Conservation (phyloP, 2,113 vertebrate genomes). For the Anarrhichthys ocellatus region DNA sequence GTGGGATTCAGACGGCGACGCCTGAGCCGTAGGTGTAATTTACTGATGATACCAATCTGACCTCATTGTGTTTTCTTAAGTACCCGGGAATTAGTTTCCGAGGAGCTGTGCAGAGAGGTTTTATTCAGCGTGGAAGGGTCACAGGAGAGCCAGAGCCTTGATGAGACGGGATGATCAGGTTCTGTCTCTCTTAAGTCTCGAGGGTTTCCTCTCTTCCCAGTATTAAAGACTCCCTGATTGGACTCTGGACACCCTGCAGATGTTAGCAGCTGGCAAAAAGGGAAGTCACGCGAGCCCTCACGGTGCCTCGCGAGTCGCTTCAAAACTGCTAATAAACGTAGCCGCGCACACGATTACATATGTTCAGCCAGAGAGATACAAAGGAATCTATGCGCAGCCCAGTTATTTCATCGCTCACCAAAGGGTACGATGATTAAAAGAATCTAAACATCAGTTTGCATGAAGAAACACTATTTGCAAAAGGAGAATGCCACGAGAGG, state of each 20-base stretch:
- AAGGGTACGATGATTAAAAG: slow-evolving; percentile 57
- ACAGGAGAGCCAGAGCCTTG: slow-evolving; percentile 70
- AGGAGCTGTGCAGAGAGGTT: slow-evolving; percentile 54
- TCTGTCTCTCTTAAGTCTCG: slow-evolving; percentile 73
- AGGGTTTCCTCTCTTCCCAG: slow-evolving; percentile 66
- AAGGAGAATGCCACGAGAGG: slow-evolving; percentile 15
- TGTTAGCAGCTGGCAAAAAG: slow-evolving; percentile 64
- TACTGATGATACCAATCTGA: slow-evolving; percentile 75
- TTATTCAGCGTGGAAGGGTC: slow-evolving; percentile 65
- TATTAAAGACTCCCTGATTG: slow-evolving; percentile 77
- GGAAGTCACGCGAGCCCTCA: slow-evolving; percentile 34
- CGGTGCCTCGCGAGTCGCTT: slow-evolving; percentile 3
- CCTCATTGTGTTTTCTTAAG: slow-evolving; percentile 77
- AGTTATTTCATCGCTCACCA: slow-evolving; percentile 35
- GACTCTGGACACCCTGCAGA: slow-evolving; percentile 75
- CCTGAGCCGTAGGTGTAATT: slow-evolving; percentile 73
- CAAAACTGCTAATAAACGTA: slow-evolving; percentile 38
- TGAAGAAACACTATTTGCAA: slow-evolving; percentile 41
- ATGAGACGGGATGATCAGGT: slow-evolving; percentile 80
- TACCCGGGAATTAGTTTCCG: slow-evolving; percentile 66
- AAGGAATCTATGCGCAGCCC: slow-evolving; percentile 34
- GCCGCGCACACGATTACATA: slow-evolving; percentile 9
- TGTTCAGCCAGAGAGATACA: slow-evolving; percentile 29
- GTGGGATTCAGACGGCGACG: slow-evolving; percentile 32
- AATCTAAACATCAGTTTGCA: slow-evolving; percentile 44